Evolutionary conservation across 2,888 invertebrate species (phyloP).

Genomic region (Brachyopa scutellaris): DNA sequence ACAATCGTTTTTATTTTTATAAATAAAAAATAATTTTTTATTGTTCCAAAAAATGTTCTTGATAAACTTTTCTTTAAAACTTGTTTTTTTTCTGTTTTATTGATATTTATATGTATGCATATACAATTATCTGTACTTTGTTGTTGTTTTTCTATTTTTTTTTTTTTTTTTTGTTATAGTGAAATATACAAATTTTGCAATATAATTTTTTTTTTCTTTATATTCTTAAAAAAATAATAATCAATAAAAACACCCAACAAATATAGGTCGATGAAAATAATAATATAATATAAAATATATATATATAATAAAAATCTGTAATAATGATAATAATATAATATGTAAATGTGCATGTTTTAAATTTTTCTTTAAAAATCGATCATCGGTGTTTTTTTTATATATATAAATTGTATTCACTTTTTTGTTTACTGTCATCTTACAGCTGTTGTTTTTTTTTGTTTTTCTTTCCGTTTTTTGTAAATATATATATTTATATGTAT

Average conservation of each 20-base stretch:
- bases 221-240: slow-evolving; percentile 71
- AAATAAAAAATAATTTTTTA: slow-evolving; percentile 73
- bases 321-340: slow-evolving; percentile 70
- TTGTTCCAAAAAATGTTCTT: slow-evolving; percentile 72
- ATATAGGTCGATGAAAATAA: slow-evolving; percentile 70
- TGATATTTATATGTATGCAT: slow-evolving; percentile 70
- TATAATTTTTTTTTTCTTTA: slow-evolving; percentile 51
- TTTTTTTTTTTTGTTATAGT: slow-evolving; percentile 52
- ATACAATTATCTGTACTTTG: slow-evolving; percentile 69
- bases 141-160: slow-evolving; percentile 27
- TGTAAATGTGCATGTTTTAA: slow-evolving; percentile 71
- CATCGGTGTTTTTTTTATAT: slow-evolving; percentile 14
- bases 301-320: slow-evolving; percentile 70
- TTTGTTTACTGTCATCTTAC: slow-evolving; percentile 47
- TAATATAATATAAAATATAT: slow-evolving; percentile 72
- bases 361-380: slow-evolving; percentile 46
- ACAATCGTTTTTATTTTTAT: slow-evolving; percentile 58
- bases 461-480: slow-evolving; percentile 40
- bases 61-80: slow-evolving; percentile 71
- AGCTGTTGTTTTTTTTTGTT: slow-evolving; percentile 29
- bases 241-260: slow-evolving; percentile 71
- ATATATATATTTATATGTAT: slow-evolving; percentile 59
- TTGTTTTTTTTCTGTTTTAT: slow-evolving; percentile 23
- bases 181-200: slow-evolving; percentile 72
- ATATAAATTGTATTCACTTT: slow-evolving; percentile 54